These are phyloP conservation scores for Bombyx huttoni DNA, from an alignment of 2,888 invertebrate genomes.

Conservation along the genomic window DNA sequence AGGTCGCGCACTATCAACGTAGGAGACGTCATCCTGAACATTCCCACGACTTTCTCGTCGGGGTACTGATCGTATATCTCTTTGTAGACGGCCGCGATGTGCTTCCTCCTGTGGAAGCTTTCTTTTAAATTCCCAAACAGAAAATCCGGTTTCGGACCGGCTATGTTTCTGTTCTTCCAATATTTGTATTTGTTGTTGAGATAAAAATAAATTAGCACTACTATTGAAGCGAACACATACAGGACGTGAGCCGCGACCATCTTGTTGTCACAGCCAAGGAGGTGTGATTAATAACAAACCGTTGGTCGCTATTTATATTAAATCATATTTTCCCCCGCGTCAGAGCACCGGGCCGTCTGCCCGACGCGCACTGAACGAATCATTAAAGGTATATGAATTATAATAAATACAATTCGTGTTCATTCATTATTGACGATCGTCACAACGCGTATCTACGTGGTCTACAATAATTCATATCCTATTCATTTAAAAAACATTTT, in stretches of 20 bases:
- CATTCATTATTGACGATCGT: too few species aligned
- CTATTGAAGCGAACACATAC: not conserved
- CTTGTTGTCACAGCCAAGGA: not conserved
- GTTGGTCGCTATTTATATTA: not conserved
- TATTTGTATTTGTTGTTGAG: constrained; percentile 18
- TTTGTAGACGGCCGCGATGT: constrained; percentile 16
- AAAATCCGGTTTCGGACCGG: constrained; percentile 26
- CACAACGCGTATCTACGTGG: too few species aligned
- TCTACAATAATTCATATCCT: too few species aligned
- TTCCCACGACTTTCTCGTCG: constrained; percentile 33
- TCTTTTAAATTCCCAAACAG: constrained; percentile 21
- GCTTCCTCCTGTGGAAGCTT: constrained; percentile 17
- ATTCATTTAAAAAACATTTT: too few species aligned
- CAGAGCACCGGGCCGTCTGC: not conserved
- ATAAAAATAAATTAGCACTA: constrained; percentile 13
- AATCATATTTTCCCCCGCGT: not conserved
- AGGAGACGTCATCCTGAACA: constrained; percentile 30
- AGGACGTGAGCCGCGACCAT: not conserved
- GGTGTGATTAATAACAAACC: not conserved
- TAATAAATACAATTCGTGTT: too few species aligned
- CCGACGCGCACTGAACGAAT: too few species aligned
- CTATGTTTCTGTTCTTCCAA: constrained; percentile 26
- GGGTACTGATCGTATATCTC: constrained; percentile 33
- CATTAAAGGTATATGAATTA: too few species aligned
- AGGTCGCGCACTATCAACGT: constrained; percentile 31